phyloP scores from a whole-genome alignment of 2,888 invertebrate genomes.

The Hermaeophaga mercurialis region DNA sequence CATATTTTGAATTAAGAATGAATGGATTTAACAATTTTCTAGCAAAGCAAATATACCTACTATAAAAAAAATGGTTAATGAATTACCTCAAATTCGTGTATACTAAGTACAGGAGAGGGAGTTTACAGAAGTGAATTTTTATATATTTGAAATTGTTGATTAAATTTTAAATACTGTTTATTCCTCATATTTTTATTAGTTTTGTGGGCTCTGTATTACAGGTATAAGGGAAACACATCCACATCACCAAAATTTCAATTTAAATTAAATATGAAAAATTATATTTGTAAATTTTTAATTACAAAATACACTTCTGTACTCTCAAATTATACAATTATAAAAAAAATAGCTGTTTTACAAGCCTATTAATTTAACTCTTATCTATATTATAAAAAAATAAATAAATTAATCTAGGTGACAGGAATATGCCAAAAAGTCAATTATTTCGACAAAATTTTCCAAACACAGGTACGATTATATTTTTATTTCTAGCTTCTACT shows the following conservation, averaged over 20 bases:
- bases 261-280: too few species aligned
- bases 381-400: constrained; percentile 45
- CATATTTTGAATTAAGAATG: constrained; percentile 13
- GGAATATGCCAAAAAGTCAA: constrained; percentile 15
- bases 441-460: constrained; percentile 19
- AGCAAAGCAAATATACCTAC: neutral
- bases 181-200: too few species aligned
- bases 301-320: constrained; percentile 17
- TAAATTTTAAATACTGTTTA: too few species aligned
- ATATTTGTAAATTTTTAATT: too few species aligned
- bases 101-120: neutral
- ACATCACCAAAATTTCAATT: too few species aligned
- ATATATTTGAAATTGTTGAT: too few species aligned
- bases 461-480: too few species aligned
- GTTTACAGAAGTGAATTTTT: constrained; percentile 17
- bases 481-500: too few species aligned
- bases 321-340: constrained; percentile 12
- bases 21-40: constrained; percentile 5
- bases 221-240: too few species aligned
- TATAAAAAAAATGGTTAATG: neutral
- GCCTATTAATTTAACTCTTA: constrained; percentile 40
- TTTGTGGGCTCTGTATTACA: too few species aligned
- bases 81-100: neutral
- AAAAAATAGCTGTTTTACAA: constrained; percentile 17
- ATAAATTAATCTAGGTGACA: constrained; percentile 41